A percentile compares a stretch with the other conserved stretches of the same genome.
Evolutionary conservation across 2,888 invertebrate genomes (phyloP).

Genomic region (Callimorpha dominula): DNA sequence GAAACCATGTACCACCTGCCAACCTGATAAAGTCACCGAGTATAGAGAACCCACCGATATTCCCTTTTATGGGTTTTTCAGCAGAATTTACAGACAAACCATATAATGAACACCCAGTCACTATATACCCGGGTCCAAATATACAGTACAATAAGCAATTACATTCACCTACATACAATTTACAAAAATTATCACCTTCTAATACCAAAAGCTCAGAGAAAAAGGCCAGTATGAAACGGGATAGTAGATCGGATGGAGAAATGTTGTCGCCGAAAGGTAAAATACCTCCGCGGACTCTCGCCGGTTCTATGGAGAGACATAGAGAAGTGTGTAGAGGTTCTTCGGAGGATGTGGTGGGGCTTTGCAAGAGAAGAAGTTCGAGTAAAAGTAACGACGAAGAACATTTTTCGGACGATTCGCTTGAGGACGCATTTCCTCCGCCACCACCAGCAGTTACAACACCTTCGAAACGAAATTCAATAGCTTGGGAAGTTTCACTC

Average conservation of each 20-base stretch:
- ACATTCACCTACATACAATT: slow-evolving; percentile 78
- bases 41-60: slow-evolving; percentile 77
- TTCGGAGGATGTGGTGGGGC: slow-evolving; percentile 80
- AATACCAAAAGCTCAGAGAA: slow-evolving; percentile 75
- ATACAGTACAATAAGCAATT: slow-evolving; percentile 73
- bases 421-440: slow-evolving; percentile 91
- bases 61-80: slow-evolving; percentile 84
- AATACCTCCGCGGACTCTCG: slow-evolving; percentile 90
- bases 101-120: slow-evolving; percentile 89
- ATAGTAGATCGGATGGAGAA: slow-evolving; percentile 78
- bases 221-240: slow-evolving; percentile 71
- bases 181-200: slow-evolving; percentile 76
- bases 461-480: slow-evolving; percentile 92
- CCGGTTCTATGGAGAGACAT: slow-evolving; percentile 91
- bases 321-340: slow-evolving; percentile 92
- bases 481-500: slow-evolving; percentile 95
- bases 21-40: slow-evolving; percentile 77
- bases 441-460: slow-evolving; percentile 86
- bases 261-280: slow-evolving; percentile 82
- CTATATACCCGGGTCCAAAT: slow-evolving; percentile 88
- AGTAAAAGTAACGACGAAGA: slow-evolving; percentile 79
- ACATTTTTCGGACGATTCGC: slow-evolving; percentile 94
- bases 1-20: slow-evolving; percentile 61
- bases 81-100: slow-evolving; percentile 83
- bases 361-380: slow-evolving; percentile 70